Evolutionary conservation across 2,113 vertebrate species (phyloP).

Genomic region (Eretmochelys imbricata): DNA sequence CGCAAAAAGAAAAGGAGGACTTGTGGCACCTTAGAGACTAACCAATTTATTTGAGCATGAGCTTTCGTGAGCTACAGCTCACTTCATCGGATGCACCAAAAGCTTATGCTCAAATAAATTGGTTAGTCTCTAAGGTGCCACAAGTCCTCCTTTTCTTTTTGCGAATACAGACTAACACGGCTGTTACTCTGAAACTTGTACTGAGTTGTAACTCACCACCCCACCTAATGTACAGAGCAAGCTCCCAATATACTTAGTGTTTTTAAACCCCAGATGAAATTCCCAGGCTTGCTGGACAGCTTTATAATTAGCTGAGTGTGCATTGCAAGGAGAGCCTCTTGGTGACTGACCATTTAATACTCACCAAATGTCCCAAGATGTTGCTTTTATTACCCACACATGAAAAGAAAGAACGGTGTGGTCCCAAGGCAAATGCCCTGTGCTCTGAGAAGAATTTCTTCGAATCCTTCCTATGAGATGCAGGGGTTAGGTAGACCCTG

Average conservation of each 20-base stretch:
- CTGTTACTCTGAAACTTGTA: no score
- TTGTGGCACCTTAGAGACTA: no score
- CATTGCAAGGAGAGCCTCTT: neutral
- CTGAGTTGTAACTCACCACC: accelerated
- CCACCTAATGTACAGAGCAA: neutral
- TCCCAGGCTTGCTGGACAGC: neutral
- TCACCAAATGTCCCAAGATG: neutral
- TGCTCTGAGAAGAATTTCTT: neutral
- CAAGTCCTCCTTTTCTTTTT: no score
- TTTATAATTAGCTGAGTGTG: neutral
- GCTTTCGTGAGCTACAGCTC: no score
- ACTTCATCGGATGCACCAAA: no score
- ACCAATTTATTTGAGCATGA: no score
- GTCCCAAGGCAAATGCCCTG: accelerated
- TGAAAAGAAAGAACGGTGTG: neutral
- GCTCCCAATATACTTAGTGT: neutral
- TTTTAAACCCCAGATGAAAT: neutral
- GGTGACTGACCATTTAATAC: neutral
- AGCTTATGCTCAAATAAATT: no score
- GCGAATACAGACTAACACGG: no score
- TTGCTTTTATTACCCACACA: neutral
- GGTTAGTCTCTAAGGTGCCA: no score
- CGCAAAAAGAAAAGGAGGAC: no score
- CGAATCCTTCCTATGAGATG: accelerated
- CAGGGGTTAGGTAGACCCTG: neutral